These are phyloP conservation scores for Sebastes dallii DNA, from an alignment of 2,797 vertebrate species.

Conservation along the genomic window DNA sequence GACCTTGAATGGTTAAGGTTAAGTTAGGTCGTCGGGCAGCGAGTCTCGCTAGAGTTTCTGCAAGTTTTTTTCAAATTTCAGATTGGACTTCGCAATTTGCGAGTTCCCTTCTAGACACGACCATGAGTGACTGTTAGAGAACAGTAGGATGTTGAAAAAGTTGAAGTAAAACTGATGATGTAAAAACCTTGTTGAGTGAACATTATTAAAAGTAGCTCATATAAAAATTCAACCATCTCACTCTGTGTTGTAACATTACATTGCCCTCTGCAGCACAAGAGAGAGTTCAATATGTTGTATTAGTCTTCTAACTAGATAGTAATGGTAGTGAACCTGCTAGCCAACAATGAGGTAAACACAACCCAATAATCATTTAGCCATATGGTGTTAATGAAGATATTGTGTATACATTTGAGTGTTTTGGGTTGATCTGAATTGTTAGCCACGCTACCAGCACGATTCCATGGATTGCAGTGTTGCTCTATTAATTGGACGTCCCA, in stretches of 20 bases:
- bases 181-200: neutral
- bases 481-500: neutral
- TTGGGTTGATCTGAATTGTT: neutral
- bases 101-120: too few species aligned
- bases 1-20: too few species aligned
- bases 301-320: neutral
- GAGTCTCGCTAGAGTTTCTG: too few species aligned
- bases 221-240: neutral
- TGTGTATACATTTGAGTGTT: neutral
- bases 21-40: too few species aligned
- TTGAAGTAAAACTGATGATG: neutral
- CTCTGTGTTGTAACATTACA: neutral
- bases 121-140: neutral
- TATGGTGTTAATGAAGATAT: neutral
- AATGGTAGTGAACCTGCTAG: neutral
- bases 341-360: neutral
- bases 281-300: neutral
- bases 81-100: accelerated
- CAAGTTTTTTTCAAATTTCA: too few species aligned
- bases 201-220: neutral
- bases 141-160: neutral
- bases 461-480: neutral
- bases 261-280: neutral
- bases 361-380: neutral
- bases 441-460: neutral